phyloP scores from a whole-genome alignment of 2,797 vertebrate species.

The Chaenodraco wilsoni region DNA sequence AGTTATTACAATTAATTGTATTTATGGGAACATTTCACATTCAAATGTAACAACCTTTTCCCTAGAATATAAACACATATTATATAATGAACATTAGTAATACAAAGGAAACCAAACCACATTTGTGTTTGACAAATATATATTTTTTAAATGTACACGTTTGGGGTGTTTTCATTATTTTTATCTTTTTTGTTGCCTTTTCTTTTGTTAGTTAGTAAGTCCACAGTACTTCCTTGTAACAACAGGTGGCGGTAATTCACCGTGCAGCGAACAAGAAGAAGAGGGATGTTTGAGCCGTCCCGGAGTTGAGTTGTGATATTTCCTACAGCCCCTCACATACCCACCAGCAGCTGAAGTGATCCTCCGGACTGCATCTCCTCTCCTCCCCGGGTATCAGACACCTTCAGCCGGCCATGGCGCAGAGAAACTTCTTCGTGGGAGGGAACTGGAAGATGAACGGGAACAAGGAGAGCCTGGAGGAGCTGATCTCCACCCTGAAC shows the following conservation, averaged over 20 bases:
- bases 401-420: slow-evolving; percentile 78
- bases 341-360: slow-evolving; percentile 1
- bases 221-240: not conserved
- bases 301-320: slow-evolving; percentile 3
- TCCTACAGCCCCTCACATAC: slow-evolving; percentile 39
- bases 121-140: too few relatives aligned
- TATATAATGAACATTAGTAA: too few relatives aligned
- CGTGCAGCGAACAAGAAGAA: not conserved
- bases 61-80: too few relatives aligned
- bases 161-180: too few relatives aligned
- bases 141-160: too few relatives aligned
- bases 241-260: slow-evolving; percentile 38
- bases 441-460: slow-evolving; percentile 97
- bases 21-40: too few relatives aligned
- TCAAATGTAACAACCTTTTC: too few relatives aligned
- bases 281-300: rapidly evolving
- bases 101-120: too few relatives aligned
- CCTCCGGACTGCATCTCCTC: not conserved
- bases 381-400: not conserved
- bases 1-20: too few relatives aligned
- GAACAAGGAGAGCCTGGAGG: slow-evolving; percentile 85
- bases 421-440: slow-evolving; percentile 91
- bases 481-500: slow-evolving; percentile 87
- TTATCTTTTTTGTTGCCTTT: too few relatives aligned
- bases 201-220: too few relatives aligned